phyloP scores from a whole-genome alignment of 2,888 invertebrate genomes.

The Conops quadrifasciatus region DNA sequence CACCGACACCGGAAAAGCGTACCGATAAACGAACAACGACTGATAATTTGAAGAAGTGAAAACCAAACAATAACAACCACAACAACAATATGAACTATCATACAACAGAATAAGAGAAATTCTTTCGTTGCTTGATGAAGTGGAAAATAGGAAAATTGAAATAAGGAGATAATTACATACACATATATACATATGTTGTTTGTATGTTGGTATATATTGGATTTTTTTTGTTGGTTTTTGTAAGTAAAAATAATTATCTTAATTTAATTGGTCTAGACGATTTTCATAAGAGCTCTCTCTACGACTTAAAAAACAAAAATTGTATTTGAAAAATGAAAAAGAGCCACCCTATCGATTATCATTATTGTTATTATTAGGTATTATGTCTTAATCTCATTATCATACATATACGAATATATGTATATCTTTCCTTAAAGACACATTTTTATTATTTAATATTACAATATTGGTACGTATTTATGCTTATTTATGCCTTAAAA shows the following conservation, averaged over 20 bases:
- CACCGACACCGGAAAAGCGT: slow-evolving; percentile 31
- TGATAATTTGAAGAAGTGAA: slow-evolving; percentile 21
- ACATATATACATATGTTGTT: background rate
- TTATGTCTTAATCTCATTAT: too few species aligned
- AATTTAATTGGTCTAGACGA: slow-evolving; percentile 20
- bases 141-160: slow-evolving; percentile 17
- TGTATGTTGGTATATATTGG: background rate
- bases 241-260: slow-evolving; percentile 7
- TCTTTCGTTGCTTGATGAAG: slow-evolving; percentile 16
- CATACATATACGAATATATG: too few species aligned
- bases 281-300: background rate
- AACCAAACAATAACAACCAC: slow-evolving; percentile 15
- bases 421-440: too few species aligned
- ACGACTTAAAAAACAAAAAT: too few species aligned
- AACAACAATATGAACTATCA: background rate
- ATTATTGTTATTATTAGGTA: background rate
- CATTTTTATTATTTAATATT: too few species aligned
- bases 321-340: background rate
- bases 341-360: too few species aligned
- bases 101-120: slow-evolving; percentile 6
- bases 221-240: background rate
- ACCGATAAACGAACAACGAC: slow-evolving; percentile 30
- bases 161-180: background rate
- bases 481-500: too few species aligned
- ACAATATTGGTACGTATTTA: too few species aligned